Conservation (phyloP, 2,888 invertebrate genomes). For the Osmoderma eremita region DNA sequence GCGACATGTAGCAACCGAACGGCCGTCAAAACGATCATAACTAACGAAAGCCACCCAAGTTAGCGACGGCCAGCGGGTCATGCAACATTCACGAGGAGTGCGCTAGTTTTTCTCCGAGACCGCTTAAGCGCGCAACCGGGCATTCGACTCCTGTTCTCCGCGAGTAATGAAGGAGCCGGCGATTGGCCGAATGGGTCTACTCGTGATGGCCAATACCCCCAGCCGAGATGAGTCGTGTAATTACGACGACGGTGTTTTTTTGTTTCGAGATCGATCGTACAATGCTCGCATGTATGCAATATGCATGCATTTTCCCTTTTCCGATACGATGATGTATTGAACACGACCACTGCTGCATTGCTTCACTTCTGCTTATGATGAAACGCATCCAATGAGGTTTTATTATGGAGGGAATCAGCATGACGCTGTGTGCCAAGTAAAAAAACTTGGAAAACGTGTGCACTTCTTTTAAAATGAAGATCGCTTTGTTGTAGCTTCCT, state of each 20-base stretch:
- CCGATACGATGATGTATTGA: conserved; percentile 51
- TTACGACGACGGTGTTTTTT: conserved; percentile 53
- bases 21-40: conserved; percentile 52
- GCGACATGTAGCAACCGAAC: conserved; percentile 41
- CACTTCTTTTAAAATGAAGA: too few relatives aligned
- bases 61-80: conserved; percentile 55
- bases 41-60: conserved; percentile 54
- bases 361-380: not conserved
- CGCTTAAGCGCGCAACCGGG: conserved; percentile 16
- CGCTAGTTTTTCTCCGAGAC: conserved; percentile 48
- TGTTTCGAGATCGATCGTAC: conserved; percentile 7
- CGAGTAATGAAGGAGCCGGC: conserved; percentile 24
- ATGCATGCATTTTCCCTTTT: conserved; percentile 38
- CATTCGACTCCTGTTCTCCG: not conserved
- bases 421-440: conserved; percentile 7
- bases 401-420: conserved; percentile 13
- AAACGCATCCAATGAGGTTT: not conserved
- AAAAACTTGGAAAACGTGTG: conserved; percentile 11
- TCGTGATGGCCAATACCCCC: conserved; percentile 51
- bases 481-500: too few relatives aligned
- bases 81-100: conserved; percentile 58
- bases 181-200: conserved; percentile 41
- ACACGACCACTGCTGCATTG: conserved; percentile 48
- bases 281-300: not conserved
- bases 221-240: conserved; percentile 49